Base-by-base conservation (phyloP, 1,140 invertebrate species). In the Formica exsecta region DNA sequence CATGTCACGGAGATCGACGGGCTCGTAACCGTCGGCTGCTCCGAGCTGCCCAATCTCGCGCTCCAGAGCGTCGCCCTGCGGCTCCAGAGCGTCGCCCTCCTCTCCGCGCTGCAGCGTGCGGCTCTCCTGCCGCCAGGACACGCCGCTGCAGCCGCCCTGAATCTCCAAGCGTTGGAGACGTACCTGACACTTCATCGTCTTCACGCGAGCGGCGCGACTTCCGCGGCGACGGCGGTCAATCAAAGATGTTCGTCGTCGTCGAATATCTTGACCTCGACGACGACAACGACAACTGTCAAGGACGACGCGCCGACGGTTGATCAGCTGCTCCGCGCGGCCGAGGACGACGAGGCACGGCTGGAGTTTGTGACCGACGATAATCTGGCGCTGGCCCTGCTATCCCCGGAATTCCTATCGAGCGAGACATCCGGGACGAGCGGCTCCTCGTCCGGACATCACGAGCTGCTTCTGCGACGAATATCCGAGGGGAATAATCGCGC, bases 131-230 rank as follows among this genome's bases (percentile, higher is more conserved):
- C 97, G 0, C 97, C 97, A 0, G 97, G 97, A 86, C 97, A 97
- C 1, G 97, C 97, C 1, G 97, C 97, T 2, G 97, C 97, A 1
- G 97, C 97, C 6, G 97, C 97, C 0, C 94, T 98, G 5, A 98
- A 98, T 94, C 95, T 98, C 6, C 97, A 98, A 94, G 97, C 97
- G 3, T 93, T 98, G 51, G 97, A 98, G 95, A 98, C 97, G 38
- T 98, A 98, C 94, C 95, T 98, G 92, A 97, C 97, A 16, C 94
- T 98, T 51, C 97, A 98, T 94, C 96, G 97, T 83, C 95, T 98
- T 32, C 94, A 95, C 61, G 93, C 93, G 1, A 94, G 92, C 71
- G 93, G 95, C 41, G 95, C 95, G 1, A 95, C 95, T 22, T 94
- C 88, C 11, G 76, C 94, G 36, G 91, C 92, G 79, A 91, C 93